Conservation (phyloP, 2,888 invertebrate genomes). For the Falcaria lacertinaria region DNA sequence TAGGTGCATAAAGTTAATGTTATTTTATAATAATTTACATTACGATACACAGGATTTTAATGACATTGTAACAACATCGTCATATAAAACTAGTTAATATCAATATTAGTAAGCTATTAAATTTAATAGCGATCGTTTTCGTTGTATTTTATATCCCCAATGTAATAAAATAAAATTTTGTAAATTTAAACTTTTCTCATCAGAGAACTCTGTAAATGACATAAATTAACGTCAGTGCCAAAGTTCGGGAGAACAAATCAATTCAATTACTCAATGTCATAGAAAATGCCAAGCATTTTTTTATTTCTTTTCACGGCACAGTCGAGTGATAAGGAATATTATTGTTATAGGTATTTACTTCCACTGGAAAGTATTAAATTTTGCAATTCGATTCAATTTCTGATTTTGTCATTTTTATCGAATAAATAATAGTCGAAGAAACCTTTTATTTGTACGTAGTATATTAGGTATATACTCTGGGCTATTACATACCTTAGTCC, state of each 20-base stretch:
- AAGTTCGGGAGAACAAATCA: slow-evolving; percentile 20
- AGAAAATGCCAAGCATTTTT: background rate
- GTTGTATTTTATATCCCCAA: background rate
- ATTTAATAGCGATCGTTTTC: background rate
- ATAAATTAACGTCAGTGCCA: slow-evolving; percentile 28
- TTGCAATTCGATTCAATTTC: no score
- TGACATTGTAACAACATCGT: background rate
- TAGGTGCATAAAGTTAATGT: background rate
- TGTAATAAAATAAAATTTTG: background rate
- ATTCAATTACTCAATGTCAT: slow-evolving; percentile 11
- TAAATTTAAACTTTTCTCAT: slow-evolving; percentile 23
- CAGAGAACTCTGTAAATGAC: slow-evolving; percentile 22
- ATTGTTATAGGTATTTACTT: no score
- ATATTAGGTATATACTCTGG: no score
- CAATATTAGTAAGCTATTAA: background rate
- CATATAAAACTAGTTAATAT: background rate
- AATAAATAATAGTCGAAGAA: no score
- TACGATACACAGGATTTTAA: background rate
- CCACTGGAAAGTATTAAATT: no score
- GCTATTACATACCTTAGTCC: no score
- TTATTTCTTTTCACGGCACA: background rate
- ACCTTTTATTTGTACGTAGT: no score
- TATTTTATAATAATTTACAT: background rate
- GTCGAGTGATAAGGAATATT: background rate
- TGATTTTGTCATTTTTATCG: no score